Evolutionary conservation across 2,797 vertebrate genomes (phyloP).

Genomic region (Dromococcyx pavoninus): DNA sequence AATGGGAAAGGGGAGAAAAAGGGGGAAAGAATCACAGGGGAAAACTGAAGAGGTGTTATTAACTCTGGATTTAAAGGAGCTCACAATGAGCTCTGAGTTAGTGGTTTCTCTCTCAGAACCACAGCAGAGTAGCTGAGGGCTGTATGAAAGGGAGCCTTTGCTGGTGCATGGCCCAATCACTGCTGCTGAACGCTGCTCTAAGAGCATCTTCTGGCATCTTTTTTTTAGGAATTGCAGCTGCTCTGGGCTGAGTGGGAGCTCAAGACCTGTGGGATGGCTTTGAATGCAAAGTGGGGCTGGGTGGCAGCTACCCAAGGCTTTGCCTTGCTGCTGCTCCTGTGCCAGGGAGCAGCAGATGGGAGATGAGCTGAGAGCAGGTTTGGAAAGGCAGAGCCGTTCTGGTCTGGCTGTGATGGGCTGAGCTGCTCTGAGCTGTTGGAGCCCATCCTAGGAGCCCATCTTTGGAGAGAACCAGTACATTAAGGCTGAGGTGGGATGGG

Average conservation of each 20-base stretch:
- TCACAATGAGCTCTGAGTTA: background rate
- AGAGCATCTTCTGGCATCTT: background rate
- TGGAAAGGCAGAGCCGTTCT: background rate
- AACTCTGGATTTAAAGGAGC: background rate
- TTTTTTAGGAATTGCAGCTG: background rate
- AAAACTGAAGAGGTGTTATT: background rate
- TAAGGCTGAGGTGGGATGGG: background rate
- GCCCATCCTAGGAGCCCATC: background rate
- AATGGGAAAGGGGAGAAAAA: background rate
- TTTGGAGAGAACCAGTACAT: background rate
- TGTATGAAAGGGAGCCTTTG: background rate
- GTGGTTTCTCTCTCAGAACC: background rate
- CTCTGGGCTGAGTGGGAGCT: background rate
- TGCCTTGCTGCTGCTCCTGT: background rate
- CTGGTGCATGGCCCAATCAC: background rate
- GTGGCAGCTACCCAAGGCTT: constrained; percentile 5
- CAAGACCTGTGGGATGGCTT: background rate
- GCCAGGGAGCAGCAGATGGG: constrained; percentile 33
- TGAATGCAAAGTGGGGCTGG: background rate
- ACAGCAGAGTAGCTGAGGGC: background rate
- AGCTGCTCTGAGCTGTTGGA: background rate
- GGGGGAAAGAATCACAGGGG: background rate
- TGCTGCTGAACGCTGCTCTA: background rate
- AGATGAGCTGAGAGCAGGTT: background rate
- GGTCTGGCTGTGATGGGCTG: background rate